Evolutionary conservation across 2,113 vertebrate species (phyloP).

Genomic region (Xiphorhynchus elegans): DNA sequence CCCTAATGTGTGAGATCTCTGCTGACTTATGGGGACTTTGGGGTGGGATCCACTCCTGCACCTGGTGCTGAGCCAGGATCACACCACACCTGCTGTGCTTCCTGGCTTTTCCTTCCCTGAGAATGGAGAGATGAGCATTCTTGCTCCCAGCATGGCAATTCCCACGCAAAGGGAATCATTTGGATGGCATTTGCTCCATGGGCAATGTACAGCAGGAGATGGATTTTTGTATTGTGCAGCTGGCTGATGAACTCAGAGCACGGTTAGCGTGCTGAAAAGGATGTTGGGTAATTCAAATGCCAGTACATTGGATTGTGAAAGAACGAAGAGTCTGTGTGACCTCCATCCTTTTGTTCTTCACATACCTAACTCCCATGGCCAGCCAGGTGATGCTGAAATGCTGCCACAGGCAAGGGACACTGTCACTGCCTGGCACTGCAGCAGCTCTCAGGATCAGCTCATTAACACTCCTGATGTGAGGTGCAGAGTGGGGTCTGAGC

Average conservation of each 20-base stretch:
- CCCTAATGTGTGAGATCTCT: not conserved
- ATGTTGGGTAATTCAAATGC: not conserved
- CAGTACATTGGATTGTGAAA: not conserved
- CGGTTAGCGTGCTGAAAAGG: not conserved
- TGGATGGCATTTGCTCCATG: not conserved
- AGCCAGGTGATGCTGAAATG: not conserved
- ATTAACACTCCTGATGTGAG: rapidly evolving
- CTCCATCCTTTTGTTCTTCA: not conserved
- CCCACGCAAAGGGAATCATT: not conserved
- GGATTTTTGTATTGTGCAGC: rapidly evolving
- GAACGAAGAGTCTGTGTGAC: not conserved
- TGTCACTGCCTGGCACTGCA: rapidly evolving
- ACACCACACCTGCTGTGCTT: not conserved
- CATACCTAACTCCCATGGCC: not conserved
- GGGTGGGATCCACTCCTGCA: not conserved
- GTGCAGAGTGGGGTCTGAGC: rapidly evolving
- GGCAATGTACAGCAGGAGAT: not conserved
- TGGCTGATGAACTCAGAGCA: not conserved
- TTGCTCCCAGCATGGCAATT: not conserved
- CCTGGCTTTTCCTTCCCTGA: not conserved
- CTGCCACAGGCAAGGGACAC: not conserved
- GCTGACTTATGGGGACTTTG: not conserved
- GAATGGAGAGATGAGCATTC: not conserved
- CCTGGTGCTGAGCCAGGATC: not conserved
- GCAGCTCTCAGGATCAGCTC: rapidly evolving